Conservation (phyloP, 2,888 invertebrate genomes). For the Calliscelio sp. region DNA sequence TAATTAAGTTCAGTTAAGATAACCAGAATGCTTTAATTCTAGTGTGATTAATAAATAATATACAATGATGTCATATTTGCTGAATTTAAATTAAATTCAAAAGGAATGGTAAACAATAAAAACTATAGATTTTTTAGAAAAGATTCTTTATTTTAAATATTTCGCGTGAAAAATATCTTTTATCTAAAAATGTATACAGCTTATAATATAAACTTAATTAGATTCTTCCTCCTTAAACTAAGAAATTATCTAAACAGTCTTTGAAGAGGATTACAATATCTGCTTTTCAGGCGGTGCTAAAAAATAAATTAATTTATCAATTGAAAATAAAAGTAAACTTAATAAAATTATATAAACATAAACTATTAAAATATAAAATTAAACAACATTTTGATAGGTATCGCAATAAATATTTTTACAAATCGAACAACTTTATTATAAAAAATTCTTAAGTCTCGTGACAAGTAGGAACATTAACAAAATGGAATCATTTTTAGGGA, state of each 20-base stretch:
- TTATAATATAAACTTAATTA: conserved; percentile 53
- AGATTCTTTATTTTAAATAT: conserved; percentile 47
- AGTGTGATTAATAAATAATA: too few species aligned
- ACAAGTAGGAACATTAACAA: conserved; percentile 38
- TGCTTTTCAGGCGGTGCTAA: conserved; percentile 63
- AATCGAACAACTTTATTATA: conserved; percentile 37
- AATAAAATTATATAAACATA: conserved; percentile 18
- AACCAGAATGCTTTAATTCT: too few species aligned
- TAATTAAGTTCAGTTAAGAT: too few species aligned
- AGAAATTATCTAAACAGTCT: conserved; percentile 69
- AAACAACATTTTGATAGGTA: conserved; percentile 32
- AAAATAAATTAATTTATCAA: conserved; percentile 48
- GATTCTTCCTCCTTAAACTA: conserved; percentile 40
- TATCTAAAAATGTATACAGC: conserved; percentile 58
- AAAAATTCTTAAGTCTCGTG: conserved; percentile 6
- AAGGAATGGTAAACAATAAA: too few species aligned
- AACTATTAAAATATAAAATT: neutral
- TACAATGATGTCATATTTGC: too few species aligned
- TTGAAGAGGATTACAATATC: conserved; percentile 61
- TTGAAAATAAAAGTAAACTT: conserved; percentile 28
- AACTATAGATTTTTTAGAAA: conserved; percentile 37
- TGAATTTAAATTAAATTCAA: too few species aligned
- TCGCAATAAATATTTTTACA: conserved; percentile 34
- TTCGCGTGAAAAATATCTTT: conserved; percentile 58
- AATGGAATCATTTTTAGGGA: conserved; percentile 8